These are phyloP conservation scores for Habrosyne pyritoides DNA, from an alignment of 2,888 invertebrate genomes.

Conservation along the genomic window DNA sequence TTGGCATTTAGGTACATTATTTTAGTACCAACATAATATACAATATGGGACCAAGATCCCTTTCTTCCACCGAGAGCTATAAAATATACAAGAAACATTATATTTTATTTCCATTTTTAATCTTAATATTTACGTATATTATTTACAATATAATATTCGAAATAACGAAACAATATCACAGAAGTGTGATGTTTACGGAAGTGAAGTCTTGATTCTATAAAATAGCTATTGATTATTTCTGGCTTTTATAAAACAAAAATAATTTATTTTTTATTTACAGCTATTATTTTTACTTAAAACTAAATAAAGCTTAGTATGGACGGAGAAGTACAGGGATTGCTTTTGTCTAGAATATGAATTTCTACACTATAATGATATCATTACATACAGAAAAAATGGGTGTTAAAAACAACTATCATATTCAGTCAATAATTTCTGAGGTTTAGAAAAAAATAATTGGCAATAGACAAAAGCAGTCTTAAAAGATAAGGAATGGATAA, in stretches of 20 bases:
- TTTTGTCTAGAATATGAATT: constrained; percentile 27
- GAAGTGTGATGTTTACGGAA: constrained; percentile 15
- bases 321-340: constrained; percentile 39
- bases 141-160: constrained; percentile 9
- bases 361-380: too few species aligned
- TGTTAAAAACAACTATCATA: neutral
- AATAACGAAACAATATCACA: neutral
- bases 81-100: constrained; percentile 25
- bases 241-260: constrained; percentile 27
- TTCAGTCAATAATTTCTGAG: neutral
- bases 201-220: constrained; percentile 33
- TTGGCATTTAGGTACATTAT: constrained; percentile 39
- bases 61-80: constrained; percentile 59
- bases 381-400: neutral
- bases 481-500: constrained; percentile 30
- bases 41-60: constrained; percentile 27
- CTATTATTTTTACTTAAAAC: constrained; percentile 46
- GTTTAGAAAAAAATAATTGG: neutral
- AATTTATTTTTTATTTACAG: constrained; percentile 48
- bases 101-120: constrained; percentile 15
- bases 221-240: constrained; percentile 33
- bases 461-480: constrained; percentile 12
- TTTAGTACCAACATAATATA: constrained; percentile 3
- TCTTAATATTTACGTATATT: neutral
- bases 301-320: constrained; percentile 72